These are phyloP conservation scores for Diachasma alloeum DNA, from an alignment of 1,140 invertebrate genomes.

Conservation along the genomic window DNA sequence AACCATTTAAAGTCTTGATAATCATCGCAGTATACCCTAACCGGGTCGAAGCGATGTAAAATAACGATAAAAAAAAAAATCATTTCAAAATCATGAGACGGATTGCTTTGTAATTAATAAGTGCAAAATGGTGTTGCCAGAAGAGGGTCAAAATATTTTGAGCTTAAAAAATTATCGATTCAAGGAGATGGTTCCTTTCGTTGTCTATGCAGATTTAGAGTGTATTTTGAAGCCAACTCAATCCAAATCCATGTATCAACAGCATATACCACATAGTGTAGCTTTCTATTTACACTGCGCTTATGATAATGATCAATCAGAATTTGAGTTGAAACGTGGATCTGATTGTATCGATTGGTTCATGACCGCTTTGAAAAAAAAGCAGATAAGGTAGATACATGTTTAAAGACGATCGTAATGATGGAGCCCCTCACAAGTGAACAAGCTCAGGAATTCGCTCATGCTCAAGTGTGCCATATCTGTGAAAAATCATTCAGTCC, in stretches of 20 bases:
- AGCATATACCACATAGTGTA: slow-evolving; percentile 19
- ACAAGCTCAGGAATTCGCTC: too few relatives aligned
- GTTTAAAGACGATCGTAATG: too few relatives aligned
- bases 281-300: too few relatives aligned
- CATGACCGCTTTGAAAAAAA: slow-evolving; percentile 27
- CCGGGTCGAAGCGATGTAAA: too few relatives aligned
- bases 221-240: background rate
- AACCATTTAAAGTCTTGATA: too few relatives aligned
- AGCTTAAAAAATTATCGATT: slow-evolving; percentile 31
- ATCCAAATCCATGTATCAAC: background rate
- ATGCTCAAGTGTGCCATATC: too few relatives aligned
- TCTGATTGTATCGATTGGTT: slow-evolving; percentile 42
- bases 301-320: slow-evolving; percentile 11
- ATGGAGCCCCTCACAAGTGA: too few relatives aligned
- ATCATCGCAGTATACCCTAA: too few relatives aligned
- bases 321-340: slow-evolving; percentile 39
- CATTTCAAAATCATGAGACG: too few relatives aligned
- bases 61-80: too few relatives aligned
- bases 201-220: too few relatives aligned
- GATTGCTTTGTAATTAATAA: background rate
- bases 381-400: slow-evolving; percentile 27
- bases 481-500: too few relatives aligned
- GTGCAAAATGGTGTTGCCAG: slow-evolving; percentile 15
- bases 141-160: slow-evolving; percentile 1
- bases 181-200: slow-evolving; percentile 25